Evolutionary conservation across 1,140 invertebrate genomes (phyloP).

Genomic region (Solenopsis invicta): DNA sequence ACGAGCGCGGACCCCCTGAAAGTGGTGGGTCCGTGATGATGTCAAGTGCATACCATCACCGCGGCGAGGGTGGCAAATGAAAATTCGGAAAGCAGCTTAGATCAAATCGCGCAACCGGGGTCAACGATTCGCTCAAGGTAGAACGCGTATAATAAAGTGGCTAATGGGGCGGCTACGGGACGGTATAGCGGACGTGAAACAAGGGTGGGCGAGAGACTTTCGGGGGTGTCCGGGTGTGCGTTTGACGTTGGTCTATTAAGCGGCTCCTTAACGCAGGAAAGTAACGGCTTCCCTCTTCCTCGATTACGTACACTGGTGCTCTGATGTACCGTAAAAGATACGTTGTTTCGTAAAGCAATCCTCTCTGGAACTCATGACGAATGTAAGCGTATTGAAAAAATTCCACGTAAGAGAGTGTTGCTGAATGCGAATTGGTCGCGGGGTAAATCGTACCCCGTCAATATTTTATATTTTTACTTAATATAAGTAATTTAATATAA

Average conservation of each 20-base stretch:
- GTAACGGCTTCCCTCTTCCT: constrained; percentile 66
- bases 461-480: too few species aligned
- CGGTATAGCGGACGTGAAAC: constrained; percentile 7
- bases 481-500: too few species aligned
- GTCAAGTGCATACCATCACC: constrained; percentile 76
- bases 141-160: constrained; percentile 73
- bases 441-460: too few species aligned
- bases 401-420: background rate
- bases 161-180: constrained; percentile 54
- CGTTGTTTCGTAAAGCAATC: background rate
- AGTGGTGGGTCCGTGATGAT: constrained; percentile 67
- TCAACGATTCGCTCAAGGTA: constrained; percentile 74
- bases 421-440: too few species aligned
- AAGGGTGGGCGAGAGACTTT: constrained; percentile 58
- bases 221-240: constrained; percentile 70
- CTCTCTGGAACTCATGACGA: background rate
- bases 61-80: constrained; percentile 65
- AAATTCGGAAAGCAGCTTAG: constrained; percentile 82
- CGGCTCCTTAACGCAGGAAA: constrained; percentile 76
- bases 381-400: background rate
- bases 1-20: constrained; percentile 23
- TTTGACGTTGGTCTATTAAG: constrained; percentile 79
- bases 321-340: background rate
- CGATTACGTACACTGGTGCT: background rate
- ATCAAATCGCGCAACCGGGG: constrained; percentile 76